Conservation (phyloP, 2,113 vertebrate species). For the Bostrychus sinensis region DNA sequence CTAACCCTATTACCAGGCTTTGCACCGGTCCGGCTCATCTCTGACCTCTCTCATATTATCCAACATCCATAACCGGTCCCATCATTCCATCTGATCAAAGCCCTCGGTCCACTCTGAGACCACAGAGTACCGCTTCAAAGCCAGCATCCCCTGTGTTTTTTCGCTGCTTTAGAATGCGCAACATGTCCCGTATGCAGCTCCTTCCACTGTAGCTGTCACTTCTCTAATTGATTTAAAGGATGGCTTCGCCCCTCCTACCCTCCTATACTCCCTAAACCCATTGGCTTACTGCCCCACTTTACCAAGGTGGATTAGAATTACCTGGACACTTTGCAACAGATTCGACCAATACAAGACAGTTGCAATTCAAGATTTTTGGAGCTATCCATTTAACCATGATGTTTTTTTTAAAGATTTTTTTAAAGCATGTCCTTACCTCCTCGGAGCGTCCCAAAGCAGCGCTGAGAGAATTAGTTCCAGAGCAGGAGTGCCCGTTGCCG, state of each 20-base stretch:
- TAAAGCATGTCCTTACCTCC: conserved; percentile 33
- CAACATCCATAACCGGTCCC: too few species aligned
- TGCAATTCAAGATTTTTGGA: neutral
- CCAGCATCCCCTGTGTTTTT: neutral
- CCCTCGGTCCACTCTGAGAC: too few species aligned
- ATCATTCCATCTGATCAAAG: too few species aligned
- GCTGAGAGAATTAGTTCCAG: conserved; percentile 19
- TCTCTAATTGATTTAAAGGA: conserved; percentile 43
- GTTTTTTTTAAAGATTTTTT: conserved; percentile 2
- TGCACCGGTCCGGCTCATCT: too few species aligned
- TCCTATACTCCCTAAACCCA: neutral
- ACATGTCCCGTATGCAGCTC: conserved; percentile 35
- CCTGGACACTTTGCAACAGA: neutral
- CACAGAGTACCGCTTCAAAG: too few species aligned
- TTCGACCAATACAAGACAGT: neutral
- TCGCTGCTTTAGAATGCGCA: conserved; percentile 29
- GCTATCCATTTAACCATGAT: neutral
- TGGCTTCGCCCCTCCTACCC: neutral
- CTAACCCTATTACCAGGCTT: too few species aligned
- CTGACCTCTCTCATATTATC: too few species aligned
- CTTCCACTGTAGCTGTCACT: conserved; percentile 42
- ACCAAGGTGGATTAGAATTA: neutral
- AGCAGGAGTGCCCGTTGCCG: neutral
- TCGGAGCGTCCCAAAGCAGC: neutral
- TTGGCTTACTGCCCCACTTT: neutral